Evolutionary conservation across 2,113 vertebrate species (phyloP).

Genomic region (Cromileptes altivelis): DNA sequence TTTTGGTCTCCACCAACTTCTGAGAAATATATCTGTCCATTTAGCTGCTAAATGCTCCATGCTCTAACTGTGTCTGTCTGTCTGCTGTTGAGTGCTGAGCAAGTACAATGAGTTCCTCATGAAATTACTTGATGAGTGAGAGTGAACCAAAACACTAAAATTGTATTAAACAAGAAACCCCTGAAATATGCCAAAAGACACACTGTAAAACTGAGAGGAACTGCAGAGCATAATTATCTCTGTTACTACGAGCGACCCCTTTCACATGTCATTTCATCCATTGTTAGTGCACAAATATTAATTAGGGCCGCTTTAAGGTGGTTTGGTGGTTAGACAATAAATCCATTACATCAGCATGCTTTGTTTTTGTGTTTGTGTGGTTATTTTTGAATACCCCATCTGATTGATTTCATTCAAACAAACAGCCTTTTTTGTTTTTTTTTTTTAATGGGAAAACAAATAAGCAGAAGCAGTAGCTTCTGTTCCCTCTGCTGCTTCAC

Average conservation of each 20-base stretch:
- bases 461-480: slow-evolving; percentile 13
- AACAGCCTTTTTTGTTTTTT: background rate
- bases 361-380: background rate
- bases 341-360: background rate
- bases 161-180: no score
- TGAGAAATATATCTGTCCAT: background rate
- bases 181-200: background rate
- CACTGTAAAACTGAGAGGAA: background rate
- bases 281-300: slow-evolving; percentile 10
- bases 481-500: slow-evolving; percentile 6
- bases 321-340: slow-evolving; percentile 1
- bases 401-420: slow-evolving; percentile 29
- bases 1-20: background rate
- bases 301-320: slow-evolving; percentile 6
- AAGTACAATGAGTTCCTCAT: background rate
- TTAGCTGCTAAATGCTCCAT: background rate
- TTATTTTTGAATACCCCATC: slow-evolving; percentile 33
- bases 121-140: background rate
- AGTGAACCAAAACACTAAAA: background rate
- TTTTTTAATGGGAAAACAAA: slow-evolving; percentile 18
- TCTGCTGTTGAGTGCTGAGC: background rate
- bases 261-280: background rate
- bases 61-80: background rate
- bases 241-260: no score
- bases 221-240: background rate